Percentiles rank a stretch among this genome's conserved stretches.
These are phyloP conservation scores for Poecilia latipinna DNA, from an alignment of 2,113 vertebrate species.

Conservation along the genomic window DNA sequence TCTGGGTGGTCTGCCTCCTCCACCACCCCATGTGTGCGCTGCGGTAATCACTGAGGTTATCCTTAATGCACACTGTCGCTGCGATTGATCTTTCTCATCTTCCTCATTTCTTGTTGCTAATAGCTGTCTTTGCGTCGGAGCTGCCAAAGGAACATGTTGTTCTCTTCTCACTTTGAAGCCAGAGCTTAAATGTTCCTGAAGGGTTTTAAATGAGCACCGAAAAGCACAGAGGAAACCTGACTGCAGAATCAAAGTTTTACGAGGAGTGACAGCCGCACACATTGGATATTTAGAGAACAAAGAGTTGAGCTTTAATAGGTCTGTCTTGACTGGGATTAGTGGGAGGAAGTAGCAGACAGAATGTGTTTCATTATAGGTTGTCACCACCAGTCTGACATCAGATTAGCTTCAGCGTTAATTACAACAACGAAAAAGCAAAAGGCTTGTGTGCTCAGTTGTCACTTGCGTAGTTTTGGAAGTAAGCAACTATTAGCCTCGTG, in stretches of 20 bases:
- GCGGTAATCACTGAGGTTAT: slow-evolving; percentile 28
- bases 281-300: slow-evolving; percentile 49
- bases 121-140: slow-evolving; percentile 15
- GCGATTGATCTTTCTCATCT: slow-evolving; percentile 28
- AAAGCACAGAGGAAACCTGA: slow-evolving; percentile 37
- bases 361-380: slow-evolving; percentile 65
- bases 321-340: slow-evolving; percentile 55
- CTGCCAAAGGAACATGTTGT: slow-evolving; percentile 33
- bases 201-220: slow-evolving; percentile 35
- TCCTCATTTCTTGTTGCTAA: slow-evolving; percentile 45
- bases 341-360: slow-evolving; percentile 38
- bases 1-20: slow-evolving; percentile 50
- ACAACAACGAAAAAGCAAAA: slow-evolving; percentile 33
- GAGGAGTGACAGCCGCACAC: slow-evolving; percentile 49
- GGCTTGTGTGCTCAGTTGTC: slow-evolving; percentile 21
- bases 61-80: slow-evolving; percentile 23
- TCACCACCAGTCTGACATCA: slow-evolving; percentile 45
- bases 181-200: slow-evolving; percentile 46
- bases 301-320: slow-evolving; percentile 55
- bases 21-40: slow-evolving; percentile 4
- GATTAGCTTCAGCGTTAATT: slow-evolving; percentile 59
- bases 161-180: slow-evolving; percentile 49
- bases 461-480: slow-evolving; percentile 9
- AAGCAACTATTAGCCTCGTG: slow-evolving; percentile 18
- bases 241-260: slow-evolving; percentile 25